Conservation (phyloP, 2,113 vertebrate species). For the Astur gentilis region DNA sequence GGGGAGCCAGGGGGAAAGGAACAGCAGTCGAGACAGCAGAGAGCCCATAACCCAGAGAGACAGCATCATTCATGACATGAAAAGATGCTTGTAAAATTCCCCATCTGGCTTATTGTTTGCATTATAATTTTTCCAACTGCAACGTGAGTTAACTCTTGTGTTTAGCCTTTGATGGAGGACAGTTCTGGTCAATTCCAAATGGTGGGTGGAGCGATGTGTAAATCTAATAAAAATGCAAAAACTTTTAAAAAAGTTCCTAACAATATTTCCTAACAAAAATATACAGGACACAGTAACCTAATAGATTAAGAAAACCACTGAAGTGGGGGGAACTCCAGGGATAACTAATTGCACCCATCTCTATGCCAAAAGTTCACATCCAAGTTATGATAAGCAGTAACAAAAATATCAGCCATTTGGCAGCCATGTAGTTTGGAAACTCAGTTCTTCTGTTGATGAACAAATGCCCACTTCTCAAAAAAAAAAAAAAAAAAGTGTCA, state of each 20-base stretch:
- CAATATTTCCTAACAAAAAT: background rate
- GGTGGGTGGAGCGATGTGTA: background rate
- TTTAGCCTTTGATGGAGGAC: constrained; percentile 27
- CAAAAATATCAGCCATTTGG: background rate
- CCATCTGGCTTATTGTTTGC: constrained; percentile 45
- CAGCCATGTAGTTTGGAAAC: background rate
- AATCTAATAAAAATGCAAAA: constrained; percentile 22
- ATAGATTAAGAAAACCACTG: background rate
- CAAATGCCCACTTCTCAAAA: background rate
- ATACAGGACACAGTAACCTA: background rate
- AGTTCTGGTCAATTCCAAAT: constrained; percentile 1
- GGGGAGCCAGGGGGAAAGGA: constrained; percentile 38
- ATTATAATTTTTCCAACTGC: constrained; percentile 36
- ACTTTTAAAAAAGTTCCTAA: background rate
- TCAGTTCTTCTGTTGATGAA: background rate
- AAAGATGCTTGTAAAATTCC: constrained; percentile 46
- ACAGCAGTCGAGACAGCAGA: constrained; percentile 18
- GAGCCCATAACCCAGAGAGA: background rate
- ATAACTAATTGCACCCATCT: background rate
- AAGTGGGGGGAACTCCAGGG: background rate
- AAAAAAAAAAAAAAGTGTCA: background rate
- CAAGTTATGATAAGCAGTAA: background rate
- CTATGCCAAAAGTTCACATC: background rate
- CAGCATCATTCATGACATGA: constrained; percentile 29
- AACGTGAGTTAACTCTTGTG: constrained; percentile 19